phyloP scores from a whole-genome alignment of 23 tunicate species.

The Ascidia mentula region DNA sequence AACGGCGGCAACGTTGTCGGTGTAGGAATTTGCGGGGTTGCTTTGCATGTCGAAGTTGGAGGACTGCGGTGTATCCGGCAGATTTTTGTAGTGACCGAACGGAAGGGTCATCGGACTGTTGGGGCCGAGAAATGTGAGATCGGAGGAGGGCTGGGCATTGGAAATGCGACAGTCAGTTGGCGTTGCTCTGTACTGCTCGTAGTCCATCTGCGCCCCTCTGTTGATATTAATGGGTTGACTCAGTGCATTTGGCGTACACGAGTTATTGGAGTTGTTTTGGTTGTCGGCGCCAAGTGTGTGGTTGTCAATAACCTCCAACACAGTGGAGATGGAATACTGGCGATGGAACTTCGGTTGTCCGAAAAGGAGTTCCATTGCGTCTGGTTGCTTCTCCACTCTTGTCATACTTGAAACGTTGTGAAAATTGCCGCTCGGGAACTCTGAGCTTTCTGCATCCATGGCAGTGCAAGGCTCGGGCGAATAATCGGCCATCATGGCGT shows the following conservation, averaged over 20 bases:
- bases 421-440: background rate
- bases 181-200: background rate
- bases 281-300: conserved; percentile 13
- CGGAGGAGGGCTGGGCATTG: background rate
- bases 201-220: background rate
- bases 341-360: conserved; percentile 24
- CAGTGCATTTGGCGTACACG: background rate
- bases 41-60: background rate
- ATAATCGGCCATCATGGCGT: background rate
- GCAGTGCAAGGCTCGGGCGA: conserved; percentile 1
- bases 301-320: conserved; percentile 46
- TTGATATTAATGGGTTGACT: background rate
- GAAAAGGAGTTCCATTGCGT: background rate
- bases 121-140: background rate
- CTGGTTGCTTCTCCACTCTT: background rate
- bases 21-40: background rate
- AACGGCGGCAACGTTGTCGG: background rate
- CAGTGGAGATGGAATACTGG: conserved; percentile 48
- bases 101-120: conserved; percentile 23
- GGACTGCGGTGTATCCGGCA: background rate
- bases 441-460: background rate
- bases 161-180: background rate
- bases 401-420: background rate
- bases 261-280: background rate
- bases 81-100: background rate